phyloP scores from a whole-genome alignment of 1,140 invertebrate genomes.

The Anastrepha obliqua region DNA sequence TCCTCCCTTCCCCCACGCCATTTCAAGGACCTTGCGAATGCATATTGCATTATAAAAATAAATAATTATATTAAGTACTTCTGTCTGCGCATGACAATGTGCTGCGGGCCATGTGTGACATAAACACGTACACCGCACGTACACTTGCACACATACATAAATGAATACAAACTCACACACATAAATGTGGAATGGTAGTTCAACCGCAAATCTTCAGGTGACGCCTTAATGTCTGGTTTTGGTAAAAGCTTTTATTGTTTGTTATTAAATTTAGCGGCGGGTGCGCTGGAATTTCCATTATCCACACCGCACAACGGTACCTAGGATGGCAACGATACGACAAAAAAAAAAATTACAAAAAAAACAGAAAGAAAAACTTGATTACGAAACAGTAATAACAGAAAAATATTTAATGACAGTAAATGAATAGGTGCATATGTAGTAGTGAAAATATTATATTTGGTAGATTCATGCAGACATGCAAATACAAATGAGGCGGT shows the following conservation, averaged over 20 bases:
- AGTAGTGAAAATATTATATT: background rate
- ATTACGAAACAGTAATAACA: background rate
- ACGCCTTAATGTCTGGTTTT: slow-evolving; percentile 51
- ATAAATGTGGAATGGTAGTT: background rate
- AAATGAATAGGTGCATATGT: background rate
- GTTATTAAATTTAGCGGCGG: slow-evolving; percentile 47
- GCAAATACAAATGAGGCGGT: background rate
- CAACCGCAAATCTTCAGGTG: background rate
- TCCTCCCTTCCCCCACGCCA: background rate
- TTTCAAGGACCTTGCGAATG: background rate
- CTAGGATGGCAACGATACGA: background rate
- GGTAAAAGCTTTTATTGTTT: slow-evolving; percentile 53
- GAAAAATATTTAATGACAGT: background rate
- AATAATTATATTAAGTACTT: slow-evolving; percentile 35
- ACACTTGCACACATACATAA: background rate
- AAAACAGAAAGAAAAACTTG: background rate
- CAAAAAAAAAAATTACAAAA: background rate
- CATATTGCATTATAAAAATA: slow-evolving; percentile 31
- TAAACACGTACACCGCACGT: background rate
- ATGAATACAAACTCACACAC: background rate
- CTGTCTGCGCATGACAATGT: slow-evolving; percentile 16
- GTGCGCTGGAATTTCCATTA: slow-evolving; percentile 50
- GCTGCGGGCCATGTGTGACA: slow-evolving; percentile 17
- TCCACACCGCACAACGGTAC: slow-evolving; percentile 13
- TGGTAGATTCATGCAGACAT: background rate